Base-by-base conservation (phyloP, 2,888 invertebrate species). In the Hipparchia semele region DNA sequence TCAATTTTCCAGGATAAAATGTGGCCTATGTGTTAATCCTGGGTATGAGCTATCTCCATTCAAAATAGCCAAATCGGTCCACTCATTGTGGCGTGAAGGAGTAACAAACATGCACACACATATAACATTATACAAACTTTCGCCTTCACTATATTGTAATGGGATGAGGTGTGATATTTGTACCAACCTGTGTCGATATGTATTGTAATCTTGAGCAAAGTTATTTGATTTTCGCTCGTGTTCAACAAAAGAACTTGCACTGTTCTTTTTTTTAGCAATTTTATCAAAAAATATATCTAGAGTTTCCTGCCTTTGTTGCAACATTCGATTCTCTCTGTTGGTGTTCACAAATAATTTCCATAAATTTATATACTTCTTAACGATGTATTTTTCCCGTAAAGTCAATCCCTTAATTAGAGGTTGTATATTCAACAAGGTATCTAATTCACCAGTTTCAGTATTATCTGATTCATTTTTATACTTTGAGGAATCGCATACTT, bases 111-210 rank as follows among this genome's bases (percentile, higher is more conserved):
- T 23, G 23, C 1, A 23, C 23, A 23, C 23, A 23, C 23, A 23
- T 23, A 23, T 23, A 0, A 23, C 23, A 23, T 23, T 23, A 23
- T 23, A 23, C 23, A 23, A 23, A 23, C 23, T 23, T 23, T 23
- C 23, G 23, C 23, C 23, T 23, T 23, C 23, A 23, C 1, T 23
- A 23, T 23, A 23, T 23, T 23, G 23, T 23, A 23, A 1, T 23
- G 23, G 23, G 23, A 23, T 23, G 23, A 23, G 23, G 23, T 23
- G 23, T 23, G 23, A 23, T 10, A 6, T 60, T 4, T 7, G 6
- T 10, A 39, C 5, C 69, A 84, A 92, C 93, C 92, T 89, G 73
- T 92, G 92, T 79, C 92, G 91, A 79, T 93, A 94, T 13, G 89
- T 89, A 45, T 83, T 88, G 72, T 87, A 92, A 82, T 94, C 94